Evolutionary conservation across 1,140 invertebrate genomes (phyloP), one percentile per base, ranked within the genome.

Genomic region (Agrilus planipennis): DNA sequence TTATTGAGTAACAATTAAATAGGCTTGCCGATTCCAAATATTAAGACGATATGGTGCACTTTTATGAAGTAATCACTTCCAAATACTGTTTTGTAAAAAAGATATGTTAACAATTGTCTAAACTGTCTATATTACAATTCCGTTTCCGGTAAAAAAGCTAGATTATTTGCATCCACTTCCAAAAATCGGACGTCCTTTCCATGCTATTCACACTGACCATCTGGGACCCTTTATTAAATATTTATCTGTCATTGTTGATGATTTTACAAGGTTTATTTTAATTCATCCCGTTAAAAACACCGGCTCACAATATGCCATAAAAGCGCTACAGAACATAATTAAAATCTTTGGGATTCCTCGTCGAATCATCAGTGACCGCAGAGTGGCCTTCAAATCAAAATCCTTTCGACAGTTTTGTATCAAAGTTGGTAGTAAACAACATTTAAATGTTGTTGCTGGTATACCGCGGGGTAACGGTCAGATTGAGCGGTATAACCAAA

Each of bases 261-360:
- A 58, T 0, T 64, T 51, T 34, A 57, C 49, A 0, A 61, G 57
- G 39, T 61, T 48, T 41, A 41, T 50, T 4, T 47, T 60, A 21
- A 22, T 50, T 0, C 38, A 61, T 32, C 50, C 53, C 10, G 42
- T 49, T 50, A 34, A 58, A 50, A 23, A 37, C 54, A 14, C 39
- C 14, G 10, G 32, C 10, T 15, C 23, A 10, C 4, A 14, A 9
- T 17, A 31, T 11, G 18, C 14, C 9, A 40, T 18, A 17, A 6
- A 30, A 30, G 4, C 7, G 4, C 20, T 40, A 34, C n/a, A 30
- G 4, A 15, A 40, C 5, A 11, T 40, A 18, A 40, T 40, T 17
- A 12, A 40, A 17, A 40, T 11, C 14, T 40, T 40, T 31, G 39
- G 39, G 10, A 19, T 20, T 9, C 39, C 28, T 19, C 9, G 18